Conservation (phyloP, 2,888 invertebrate species). For the Sinentomon sp. region DNA sequence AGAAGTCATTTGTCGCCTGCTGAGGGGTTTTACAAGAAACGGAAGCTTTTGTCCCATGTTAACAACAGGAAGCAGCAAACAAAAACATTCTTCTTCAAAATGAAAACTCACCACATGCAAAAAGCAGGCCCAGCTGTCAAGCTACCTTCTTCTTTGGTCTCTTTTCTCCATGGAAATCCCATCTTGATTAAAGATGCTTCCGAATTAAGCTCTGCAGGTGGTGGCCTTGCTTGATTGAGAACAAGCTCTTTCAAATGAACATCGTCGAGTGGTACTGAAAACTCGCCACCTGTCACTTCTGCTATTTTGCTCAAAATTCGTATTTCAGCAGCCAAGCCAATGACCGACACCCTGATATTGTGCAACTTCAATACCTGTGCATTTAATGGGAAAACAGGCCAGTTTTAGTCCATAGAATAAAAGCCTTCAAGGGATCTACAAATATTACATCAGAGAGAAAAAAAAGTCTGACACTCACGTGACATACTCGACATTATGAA, state of each 20-base stretch:
- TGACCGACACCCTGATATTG: constrained; percentile 72
- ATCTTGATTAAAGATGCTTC: constrained; percentile 70
- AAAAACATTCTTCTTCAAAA: no score
- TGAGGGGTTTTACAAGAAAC: no score
- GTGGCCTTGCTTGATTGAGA: constrained; percentile 27
- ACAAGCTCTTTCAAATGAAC: constrained; percentile 32
- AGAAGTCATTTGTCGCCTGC: no score
- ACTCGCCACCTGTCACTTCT: constrained; percentile 58
- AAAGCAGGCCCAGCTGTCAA: constrained; percentile 46
- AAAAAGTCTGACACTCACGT: no score
- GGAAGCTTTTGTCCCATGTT: no score
- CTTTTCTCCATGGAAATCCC: constrained; percentile 69
- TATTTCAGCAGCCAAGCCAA: constrained; percentile 85
- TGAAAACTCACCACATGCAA: constrained; percentile 53
- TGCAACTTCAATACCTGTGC: constrained; percentile 41
- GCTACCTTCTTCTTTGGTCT: constrained; percentile 29
- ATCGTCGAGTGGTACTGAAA: constrained; percentile 62
- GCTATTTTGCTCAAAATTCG: constrained; percentile 64
- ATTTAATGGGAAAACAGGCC: no score
- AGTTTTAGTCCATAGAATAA: no score
- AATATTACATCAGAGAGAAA: no score
- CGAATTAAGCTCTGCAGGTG: constrained; percentile 24
- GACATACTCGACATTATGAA: no score
- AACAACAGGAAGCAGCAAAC: no score
- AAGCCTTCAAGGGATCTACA: no score